A percentile compares a stretch with the other conserved stretches of the same genome.
These are phyloP conservation scores for Picathartes gymnocephalus DNA, from an alignment of 2,113 vertebrate species.

Conservation along the genomic window DNA sequence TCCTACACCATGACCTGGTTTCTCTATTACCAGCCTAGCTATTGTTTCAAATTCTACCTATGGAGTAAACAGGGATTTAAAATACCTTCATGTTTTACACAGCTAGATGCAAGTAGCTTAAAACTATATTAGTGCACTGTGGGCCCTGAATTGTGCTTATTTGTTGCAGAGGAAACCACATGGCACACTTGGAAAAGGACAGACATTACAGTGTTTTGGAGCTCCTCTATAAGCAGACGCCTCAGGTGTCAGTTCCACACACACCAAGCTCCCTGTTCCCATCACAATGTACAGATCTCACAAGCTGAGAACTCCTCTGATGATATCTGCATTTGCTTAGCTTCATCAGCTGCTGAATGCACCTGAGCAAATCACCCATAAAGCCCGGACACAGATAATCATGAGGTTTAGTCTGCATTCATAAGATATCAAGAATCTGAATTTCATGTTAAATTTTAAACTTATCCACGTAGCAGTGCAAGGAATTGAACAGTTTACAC, in stretches of 20 bases:
- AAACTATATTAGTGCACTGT: not conserved
- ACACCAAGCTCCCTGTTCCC: not conserved
- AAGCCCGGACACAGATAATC: slow-evolving; percentile 53
- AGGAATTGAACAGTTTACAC: slow-evolving; percentile 22
- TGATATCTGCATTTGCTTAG: slow-evolving; percentile 58
- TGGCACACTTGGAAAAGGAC: not conserved
- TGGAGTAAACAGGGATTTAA: slow-evolving; percentile 8
- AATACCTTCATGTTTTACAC: not conserved
- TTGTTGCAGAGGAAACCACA: not conserved
- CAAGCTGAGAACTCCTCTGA: slow-evolving; percentile 44
- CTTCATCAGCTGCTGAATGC: slow-evolving; percentile 64
- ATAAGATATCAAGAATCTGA: slow-evolving; percentile 37
- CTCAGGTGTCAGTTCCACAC: not conserved
- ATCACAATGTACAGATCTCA: not conserved
- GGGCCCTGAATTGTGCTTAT: not conserved
- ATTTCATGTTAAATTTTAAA: slow-evolving; percentile 34
- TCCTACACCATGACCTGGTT: slow-evolving; percentile 11
- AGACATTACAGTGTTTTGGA: not conserved
- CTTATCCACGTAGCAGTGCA: not conserved
- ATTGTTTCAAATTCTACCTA: slow-evolving; percentile 32
- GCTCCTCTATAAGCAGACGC: not conserved
- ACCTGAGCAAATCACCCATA: slow-evolving; percentile 53
- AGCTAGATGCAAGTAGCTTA: not conserved
- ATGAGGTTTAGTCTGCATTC: slow-evolving; percentile 38
- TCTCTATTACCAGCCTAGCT: slow-evolving; percentile 5